phyloP scores from a whole-genome alignment of 2,797 vertebrate species.

The Carcharodon carcharias region DNA sequence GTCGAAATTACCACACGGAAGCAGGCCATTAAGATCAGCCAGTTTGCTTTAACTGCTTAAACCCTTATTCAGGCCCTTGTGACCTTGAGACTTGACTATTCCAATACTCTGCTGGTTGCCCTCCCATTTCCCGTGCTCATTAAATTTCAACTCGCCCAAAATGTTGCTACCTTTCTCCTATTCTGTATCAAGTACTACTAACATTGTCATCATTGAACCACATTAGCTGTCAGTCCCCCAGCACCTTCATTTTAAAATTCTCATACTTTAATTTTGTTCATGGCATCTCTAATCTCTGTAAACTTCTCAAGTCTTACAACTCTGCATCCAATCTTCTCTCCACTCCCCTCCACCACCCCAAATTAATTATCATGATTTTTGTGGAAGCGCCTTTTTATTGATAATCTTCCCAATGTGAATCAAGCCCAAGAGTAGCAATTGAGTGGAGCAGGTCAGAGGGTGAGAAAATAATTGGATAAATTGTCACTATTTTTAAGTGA shows the following conservation, averaged over 20 bases:
- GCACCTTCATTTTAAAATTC: not conserved
- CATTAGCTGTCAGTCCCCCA: not conserved
- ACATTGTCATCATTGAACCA: not conserved
- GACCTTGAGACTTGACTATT: not conserved
- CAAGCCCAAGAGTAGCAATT: not conserved
- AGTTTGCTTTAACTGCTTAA: not conserved
- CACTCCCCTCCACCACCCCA: too few species aligned
- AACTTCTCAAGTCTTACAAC: not conserved
- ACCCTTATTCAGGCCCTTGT: not conserved
- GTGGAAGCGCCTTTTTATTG: not conserved
- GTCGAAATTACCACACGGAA: not conserved
- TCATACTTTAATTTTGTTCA: not conserved
- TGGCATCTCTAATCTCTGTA: not conserved
- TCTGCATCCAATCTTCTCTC: not conserved
- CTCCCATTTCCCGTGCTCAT: not conserved
- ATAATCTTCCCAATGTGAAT: not conserved
- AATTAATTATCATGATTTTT: not conserved
- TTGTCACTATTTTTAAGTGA: not conserved
- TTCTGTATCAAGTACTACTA: not conserved
- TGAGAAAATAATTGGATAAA: not conserved
- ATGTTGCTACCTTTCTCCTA: not conserved
- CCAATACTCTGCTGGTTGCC: not conserved
- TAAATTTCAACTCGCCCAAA: not conserved
- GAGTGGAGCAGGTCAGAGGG: not conserved
- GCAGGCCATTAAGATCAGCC: not conserved